A percentile compares a stretch with the other conserved stretches of the same genome.
Conservation (phyloP, 2,113 vertebrate genomes). For the Osmerus mordax region DNA sequence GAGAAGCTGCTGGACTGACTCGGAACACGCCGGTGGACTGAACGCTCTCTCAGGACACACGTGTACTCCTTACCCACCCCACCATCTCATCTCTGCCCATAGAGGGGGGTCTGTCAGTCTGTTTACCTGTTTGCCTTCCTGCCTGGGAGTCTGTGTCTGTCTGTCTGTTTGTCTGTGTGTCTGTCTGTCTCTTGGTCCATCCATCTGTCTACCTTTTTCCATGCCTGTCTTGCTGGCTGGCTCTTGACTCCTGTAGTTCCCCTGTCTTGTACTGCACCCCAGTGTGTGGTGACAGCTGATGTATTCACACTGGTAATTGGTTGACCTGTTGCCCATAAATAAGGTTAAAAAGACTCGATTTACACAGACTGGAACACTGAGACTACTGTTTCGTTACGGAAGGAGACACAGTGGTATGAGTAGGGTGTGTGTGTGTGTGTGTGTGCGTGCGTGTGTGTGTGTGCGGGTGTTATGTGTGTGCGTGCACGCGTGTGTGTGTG, state of each 20-base stretch:
- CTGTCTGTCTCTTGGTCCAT: too few relatives aligned
- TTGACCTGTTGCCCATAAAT: conserved; percentile 46
- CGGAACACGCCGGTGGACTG: too few relatives aligned
- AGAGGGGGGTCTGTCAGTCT: too few relatives aligned
- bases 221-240: conserved; percentile 4
- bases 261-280: conserved; percentile 16
- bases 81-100: too few relatives aligned
- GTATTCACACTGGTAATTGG: conserved; percentile 50
- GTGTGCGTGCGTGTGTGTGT: too few relatives aligned
- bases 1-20: too few relatives aligned
- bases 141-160: too few relatives aligned
- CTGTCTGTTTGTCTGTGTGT: too few relatives aligned
- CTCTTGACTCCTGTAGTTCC: conserved; percentile 10
- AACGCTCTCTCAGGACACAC: too few relatives aligned
- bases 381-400: conserved; percentile 24
- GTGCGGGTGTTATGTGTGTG: conserved; percentile 19
- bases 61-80: too few relatives aligned
- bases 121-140: too few relatives aligned
- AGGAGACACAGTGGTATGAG: background rate
- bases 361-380: conserved; percentile 35
- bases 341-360: conserved; percentile 43
- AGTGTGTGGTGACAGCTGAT: conserved; percentile 46
- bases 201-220: background rate
- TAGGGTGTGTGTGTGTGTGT: background rate
- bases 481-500: conserved; percentile 31